Evolutionary conservation across 2,113 vertebrate genomes (phyloP), one percentile per base, ranked within the genome.

Genomic region (Pyrgilauda ruficollis): DNA sequence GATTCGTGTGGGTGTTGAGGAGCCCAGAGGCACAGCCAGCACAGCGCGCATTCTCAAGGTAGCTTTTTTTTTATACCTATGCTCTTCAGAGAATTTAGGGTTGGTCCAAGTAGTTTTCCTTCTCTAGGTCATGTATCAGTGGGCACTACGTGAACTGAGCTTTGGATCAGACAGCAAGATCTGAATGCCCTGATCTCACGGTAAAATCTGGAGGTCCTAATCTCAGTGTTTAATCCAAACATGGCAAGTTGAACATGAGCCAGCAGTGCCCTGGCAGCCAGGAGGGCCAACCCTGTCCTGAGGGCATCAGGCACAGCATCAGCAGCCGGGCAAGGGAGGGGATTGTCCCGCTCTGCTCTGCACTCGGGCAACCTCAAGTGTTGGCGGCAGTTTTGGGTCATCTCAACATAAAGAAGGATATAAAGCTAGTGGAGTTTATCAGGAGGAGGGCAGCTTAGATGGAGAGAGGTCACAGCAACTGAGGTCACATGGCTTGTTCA

Each of bases 251-350:
- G 28, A 35, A 55, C 22, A 6, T 0, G 0, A 31, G 8, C 1
- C 68, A 35, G 6, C 20, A 26, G 49, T 8, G 30, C 20, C 39
- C 20, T 13, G 39, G 44, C 35, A 70, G 49, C 56, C 44, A 23
- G 24, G 30, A 94, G 22, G 4, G 19, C 7, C 33, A 50, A 0
- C 6, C 2, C 1, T 50, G 16, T 10, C 12, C 8, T 10, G 16
- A 2, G 5, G 11, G 0, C 52, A 66, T 9, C 12, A 6, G 9
- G 37, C 3, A 1, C n/a, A 52, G 28, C 24, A 67, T 0, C 0
- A 1, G 0, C 13, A 23, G 46, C 43, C 0, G 0, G 22, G 3
- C 3, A 2, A 53, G 33, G 18, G 35, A 64, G 20, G 20, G 15
- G 68, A 55, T 35, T 61, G 53, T 78, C 33, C 52, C 0, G 0